Base-by-base conservation (phyloP, 1,140 invertebrate genomes). In the Meloidogyne floridensis region DNA sequence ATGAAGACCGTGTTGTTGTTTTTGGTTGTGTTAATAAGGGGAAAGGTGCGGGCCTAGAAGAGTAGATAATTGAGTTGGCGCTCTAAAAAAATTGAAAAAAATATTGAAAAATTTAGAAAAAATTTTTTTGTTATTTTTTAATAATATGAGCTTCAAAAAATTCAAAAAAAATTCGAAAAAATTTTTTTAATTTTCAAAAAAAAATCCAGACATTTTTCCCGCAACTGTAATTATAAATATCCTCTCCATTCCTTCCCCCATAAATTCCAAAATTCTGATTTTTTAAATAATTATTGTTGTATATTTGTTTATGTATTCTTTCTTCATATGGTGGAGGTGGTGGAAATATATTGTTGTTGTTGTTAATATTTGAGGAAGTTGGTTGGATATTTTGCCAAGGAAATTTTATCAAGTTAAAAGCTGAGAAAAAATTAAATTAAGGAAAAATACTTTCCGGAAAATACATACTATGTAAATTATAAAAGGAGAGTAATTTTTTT, bases 21-120 rank as follows among this genome's bases (percentile, higher is more conserved):
- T 15, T n/a, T n/a, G 59, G 59, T 8, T 65, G 59, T n/a, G 59
- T 6, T 15, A n/a, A 65, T 7, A 65, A 6, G 13, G 56, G 65
- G 11, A 71, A 65, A 79, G 77, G 77, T 7, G 77, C 77, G 20
- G 77, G 56, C 0, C 15, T 15, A 18, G 59, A 65, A 11, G n/a
- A 65, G 7, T n/a, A 65, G n/a, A 65, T 32, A 32, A 32, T 65
- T 65, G n/a, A 65, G 4, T 65, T 15, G n/a, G 59, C n/a, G 59
- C n/a, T 65, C 59, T 65, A 4, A 65, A 65, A 59, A 65, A 8
- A n/a, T n/a, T n/a, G 7, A 3, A 54, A 11, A 11, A 54, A 7
- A n/a, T 47, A 47, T 8, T n/a, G 6, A 65, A 65, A 65, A n/a
- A n/a, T 65, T 65, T 32, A 32, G 32, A 32, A 32, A 32, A 32